A percentile compares a stretch with the other conserved stretches of the same genome.
phyloP scores from a whole-genome alignment of 2,113 vertebrate genomes.

The Cervus canadensis region DNA sequence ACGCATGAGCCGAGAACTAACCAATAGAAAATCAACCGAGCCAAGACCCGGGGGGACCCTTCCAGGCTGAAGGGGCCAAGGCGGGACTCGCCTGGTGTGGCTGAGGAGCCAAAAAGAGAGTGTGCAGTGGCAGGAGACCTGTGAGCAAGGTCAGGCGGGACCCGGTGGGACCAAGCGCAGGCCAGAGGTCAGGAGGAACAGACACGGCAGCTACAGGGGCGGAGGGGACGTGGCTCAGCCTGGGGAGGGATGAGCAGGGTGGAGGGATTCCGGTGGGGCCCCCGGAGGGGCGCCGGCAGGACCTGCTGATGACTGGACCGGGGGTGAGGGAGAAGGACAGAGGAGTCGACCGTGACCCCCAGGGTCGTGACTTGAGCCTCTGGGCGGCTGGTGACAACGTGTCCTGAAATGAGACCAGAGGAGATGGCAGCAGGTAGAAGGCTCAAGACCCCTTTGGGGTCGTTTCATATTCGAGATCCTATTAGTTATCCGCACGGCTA shows the following conservation, averaged over 20 bases:
- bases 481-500: fast-evolving
- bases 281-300: too few relatives aligned
- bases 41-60: fast-evolving
- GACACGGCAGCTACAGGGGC: not conserved
- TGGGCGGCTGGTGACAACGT: too few relatives aligned
- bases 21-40: too few relatives aligned
- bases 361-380: not conserved
- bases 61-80: not conserved
- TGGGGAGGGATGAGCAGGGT: too few relatives aligned
- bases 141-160: not conserved
- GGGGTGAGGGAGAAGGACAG: not conserved
- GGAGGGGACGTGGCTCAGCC: fast-evolving
- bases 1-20: not conserved
- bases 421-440: not conserved
- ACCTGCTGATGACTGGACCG: fast-evolving
- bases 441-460: not conserved
- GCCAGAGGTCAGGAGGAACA: not conserved
- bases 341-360: not conserved
- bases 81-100: fast-evolving
- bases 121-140: not conserved
- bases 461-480: not conserved
- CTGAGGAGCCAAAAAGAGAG: not conserved
- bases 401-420: not conserved
- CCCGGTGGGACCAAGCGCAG: not conserved
- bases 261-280: not conserved